Percentiles rank a stretch among this genome's conserved stretches.
These are phyloP conservation scores for Petrophora chlorosata DNA, from an alignment of 2,888 invertebrate genomes.

Conservation along the genomic window DNA sequence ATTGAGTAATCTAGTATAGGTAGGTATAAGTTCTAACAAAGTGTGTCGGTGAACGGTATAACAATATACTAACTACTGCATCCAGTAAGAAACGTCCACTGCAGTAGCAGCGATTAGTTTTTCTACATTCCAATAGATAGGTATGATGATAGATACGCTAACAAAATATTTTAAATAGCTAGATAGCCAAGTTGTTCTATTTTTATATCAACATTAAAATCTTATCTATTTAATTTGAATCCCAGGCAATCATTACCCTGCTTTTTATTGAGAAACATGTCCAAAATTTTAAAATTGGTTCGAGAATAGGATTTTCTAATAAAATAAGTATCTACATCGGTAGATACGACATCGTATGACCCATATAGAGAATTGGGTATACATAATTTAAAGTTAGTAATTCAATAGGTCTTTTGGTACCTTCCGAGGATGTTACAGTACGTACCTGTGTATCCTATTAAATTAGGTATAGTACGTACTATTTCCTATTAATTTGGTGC, in stretches of 20 bases:
- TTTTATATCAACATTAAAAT: conserved; percentile 51
- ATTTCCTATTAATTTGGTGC: conserved; percentile 16
- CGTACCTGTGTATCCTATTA: conserved; percentile 1
- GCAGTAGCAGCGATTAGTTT: conserved; percentile 5
- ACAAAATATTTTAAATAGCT: conserved; percentile 19
- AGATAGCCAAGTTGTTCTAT: conserved; percentile 23
- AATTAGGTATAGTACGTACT: background rate
- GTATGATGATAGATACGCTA: conserved; percentile 16
- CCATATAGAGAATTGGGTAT: conserved; percentile 18
- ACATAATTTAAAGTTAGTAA: conserved; percentile 3
- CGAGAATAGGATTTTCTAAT: conserved; percentile 56
- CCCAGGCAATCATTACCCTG: conserved; percentile 79
- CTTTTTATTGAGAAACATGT: conserved; percentile 69
- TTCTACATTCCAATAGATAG: conserved; percentile 14
- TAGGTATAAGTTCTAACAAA: conserved; percentile 9
- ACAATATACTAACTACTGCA: conserved; percentile 7
- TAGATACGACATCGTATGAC: conserved; percentile 22
- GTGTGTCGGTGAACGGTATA: background rate
- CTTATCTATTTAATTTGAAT: conserved; percentile 63
- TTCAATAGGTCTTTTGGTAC: conserved; percentile 6
- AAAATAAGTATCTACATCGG: conserved; percentile 38
- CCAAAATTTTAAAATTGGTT: conserved; percentile 71
- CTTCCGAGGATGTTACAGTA: conserved; percentile 1
- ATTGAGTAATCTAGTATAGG: conserved; percentile 11
- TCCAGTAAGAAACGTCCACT: conserved; percentile 3